phyloP scores from a whole-genome alignment of 2,797 vertebrate species.

The Cynodonichthys magdalenae region DNA sequence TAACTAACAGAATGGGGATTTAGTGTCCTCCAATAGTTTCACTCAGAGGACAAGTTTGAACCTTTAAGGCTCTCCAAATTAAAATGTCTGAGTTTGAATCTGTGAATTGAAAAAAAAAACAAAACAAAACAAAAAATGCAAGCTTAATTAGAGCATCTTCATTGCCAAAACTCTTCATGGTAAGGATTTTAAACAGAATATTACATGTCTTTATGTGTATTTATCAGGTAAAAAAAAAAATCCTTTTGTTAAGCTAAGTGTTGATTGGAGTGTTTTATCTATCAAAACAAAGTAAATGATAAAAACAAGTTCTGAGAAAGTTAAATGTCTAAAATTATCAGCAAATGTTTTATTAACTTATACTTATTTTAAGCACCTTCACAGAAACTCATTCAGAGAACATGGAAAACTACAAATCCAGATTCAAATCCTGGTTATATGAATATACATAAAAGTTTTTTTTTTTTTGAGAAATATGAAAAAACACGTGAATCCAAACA shows the following conservation, averaged over 20 bases:
- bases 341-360: no score
- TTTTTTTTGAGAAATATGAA: no score
- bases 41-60: constrained; percentile 62
- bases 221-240: not conserved
- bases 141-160: constrained; percentile 39
- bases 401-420: no score
- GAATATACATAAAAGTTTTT: no score
- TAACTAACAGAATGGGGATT: constrained; percentile 73
- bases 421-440: no score
- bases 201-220: constrained; percentile 20
- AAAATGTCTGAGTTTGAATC: constrained; percentile 53
- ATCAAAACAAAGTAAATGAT: no score
- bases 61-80: constrained; percentile 46
- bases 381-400: no score
- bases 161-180: constrained; percentile 36
- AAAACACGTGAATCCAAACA: no score
- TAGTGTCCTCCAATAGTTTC: constrained; percentile 62
- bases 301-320: no score
- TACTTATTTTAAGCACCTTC: no score
- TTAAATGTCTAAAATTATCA: no score
- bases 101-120: constrained; percentile 29
- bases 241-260: no score
- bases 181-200: constrained; percentile 41
- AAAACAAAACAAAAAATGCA: not conserved
- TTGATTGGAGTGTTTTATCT: not conserved